Conservation (phyloP, 2,888 invertebrate species). For the Oxystoma pomonae region DNA sequence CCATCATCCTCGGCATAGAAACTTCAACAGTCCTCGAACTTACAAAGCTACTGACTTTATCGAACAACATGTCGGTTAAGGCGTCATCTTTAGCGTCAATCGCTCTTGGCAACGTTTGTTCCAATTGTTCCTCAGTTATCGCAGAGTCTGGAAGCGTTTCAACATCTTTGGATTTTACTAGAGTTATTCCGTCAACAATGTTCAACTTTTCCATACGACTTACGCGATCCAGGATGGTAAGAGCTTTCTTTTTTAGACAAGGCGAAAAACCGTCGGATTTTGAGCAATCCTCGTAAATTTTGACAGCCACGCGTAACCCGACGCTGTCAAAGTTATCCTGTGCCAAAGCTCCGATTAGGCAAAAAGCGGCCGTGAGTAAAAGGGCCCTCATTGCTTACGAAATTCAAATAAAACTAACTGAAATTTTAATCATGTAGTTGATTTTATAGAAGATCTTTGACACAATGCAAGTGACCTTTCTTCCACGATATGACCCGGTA, state of each 20-base stretch:
- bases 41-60: constrained; percentile 66
- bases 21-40: constrained; percentile 74
- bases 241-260: constrained; percentile 78
- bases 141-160: constrained; percentile 52
- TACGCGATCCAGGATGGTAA: constrained; percentile 72
- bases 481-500: constrained; percentile 24
- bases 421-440: constrained; percentile 42
- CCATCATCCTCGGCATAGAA: constrained; percentile 68
- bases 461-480: constrained; percentile 25
- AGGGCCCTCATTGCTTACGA: constrained; percentile 34
- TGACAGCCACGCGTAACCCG: constrained; percentile 62
- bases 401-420: constrained; percentile 33
- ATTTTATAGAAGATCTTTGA: constrained; percentile 18
- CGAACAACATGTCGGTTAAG: constrained; percentile 65
- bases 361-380: constrained; percentile 41
- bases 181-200: constrained; percentile 63
- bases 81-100: constrained; percentile 63
- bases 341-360: constrained; percentile 36
- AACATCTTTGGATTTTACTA: constrained; percentile 54
- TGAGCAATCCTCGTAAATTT: constrained; percentile 76
- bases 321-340: constrained; percentile 42
- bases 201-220: constrained; percentile 63
- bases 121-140: constrained; percentile 64
- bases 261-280: constrained; percentile 65
- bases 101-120: constrained; percentile 63